phyloP scores from a whole-genome alignment of 2,113 vertebrate genomes.

The Anolis sagrei region DNA sequence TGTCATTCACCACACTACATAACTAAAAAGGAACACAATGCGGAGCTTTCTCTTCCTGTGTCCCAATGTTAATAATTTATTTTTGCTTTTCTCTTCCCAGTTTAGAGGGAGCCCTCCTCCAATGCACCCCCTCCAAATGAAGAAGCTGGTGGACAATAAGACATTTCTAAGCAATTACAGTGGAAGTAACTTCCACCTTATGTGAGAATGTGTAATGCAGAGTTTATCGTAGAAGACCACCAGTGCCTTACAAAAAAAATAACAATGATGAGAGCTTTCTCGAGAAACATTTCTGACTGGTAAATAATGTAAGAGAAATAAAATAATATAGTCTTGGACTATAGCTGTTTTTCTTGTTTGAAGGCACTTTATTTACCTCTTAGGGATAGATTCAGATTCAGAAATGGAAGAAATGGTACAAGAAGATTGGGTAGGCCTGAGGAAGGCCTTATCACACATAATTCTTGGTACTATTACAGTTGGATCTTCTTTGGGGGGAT shows the following conservation, averaged over 20 bases:
- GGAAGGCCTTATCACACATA: background rate
- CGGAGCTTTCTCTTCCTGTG: background rate
- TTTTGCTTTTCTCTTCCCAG: background rate
- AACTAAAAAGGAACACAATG: background rate
- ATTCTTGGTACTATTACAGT: background rate
- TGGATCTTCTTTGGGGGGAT: background rate
- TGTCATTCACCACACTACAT: background rate
- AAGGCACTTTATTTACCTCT: background rate
- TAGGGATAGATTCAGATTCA: conserved; percentile 3
- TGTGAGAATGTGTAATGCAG: background rate
- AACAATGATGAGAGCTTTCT: background rate
- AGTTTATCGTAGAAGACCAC: background rate
- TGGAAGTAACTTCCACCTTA: background rate
- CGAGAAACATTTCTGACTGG: background rate
- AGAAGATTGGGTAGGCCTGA: background rate
- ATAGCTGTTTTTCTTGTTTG: conserved; percentile 6
- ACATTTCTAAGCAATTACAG: background rate
- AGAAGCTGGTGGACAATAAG: background rate
- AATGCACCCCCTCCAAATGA: background rate
- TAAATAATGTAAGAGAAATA: background rate
- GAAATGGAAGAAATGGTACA: background rate
- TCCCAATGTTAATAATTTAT: background rate
- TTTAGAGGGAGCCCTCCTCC: background rate
- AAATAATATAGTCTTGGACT: background rate
- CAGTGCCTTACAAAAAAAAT: background rate